Conservation (phyloP, 2,888 invertebrate species). For the Tachina grossa region DNA sequence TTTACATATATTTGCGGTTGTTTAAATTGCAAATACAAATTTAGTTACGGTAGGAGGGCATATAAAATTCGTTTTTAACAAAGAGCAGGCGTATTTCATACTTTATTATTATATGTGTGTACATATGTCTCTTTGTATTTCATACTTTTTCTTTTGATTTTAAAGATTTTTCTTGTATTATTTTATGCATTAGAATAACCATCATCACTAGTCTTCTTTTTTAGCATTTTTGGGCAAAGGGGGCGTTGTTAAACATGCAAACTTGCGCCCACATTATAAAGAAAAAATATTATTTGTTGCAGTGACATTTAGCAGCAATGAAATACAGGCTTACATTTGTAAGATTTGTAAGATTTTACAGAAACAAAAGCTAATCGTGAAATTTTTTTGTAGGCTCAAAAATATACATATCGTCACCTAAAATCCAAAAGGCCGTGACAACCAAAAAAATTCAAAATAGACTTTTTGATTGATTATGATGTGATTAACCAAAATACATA, state of each 20-base stretch:
- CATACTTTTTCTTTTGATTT: conserved; percentile 19
- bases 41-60: conserved; percentile 69
- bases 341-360: background rate
- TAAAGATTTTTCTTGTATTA: conserved; percentile 1
- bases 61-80: conserved; percentile 54
- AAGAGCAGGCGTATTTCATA: conserved; percentile 58
- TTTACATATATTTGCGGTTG: conserved; percentile 11
- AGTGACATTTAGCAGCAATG: conserved; percentile 45
- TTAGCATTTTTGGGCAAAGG: conserved; percentile 53
- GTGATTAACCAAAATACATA: no score
- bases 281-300: conserved; percentile 17
- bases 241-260: conserved; percentile 62
- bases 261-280: conserved; percentile 60
- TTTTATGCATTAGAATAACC: conserved; percentile 13
- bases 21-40: conserved; percentile 48
- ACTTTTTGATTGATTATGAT: no score
- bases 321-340: background rate
- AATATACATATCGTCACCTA: no score
- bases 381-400: background rate
- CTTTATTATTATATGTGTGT: background rate
- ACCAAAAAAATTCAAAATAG: no score
- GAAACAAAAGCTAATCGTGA: background rate
- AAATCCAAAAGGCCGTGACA: no score
- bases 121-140: conserved; percentile 19
- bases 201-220: conserved; percentile 7